Conservation (phyloP, 2,113 vertebrate genomes). For the Pogona vitticeps region DNA sequence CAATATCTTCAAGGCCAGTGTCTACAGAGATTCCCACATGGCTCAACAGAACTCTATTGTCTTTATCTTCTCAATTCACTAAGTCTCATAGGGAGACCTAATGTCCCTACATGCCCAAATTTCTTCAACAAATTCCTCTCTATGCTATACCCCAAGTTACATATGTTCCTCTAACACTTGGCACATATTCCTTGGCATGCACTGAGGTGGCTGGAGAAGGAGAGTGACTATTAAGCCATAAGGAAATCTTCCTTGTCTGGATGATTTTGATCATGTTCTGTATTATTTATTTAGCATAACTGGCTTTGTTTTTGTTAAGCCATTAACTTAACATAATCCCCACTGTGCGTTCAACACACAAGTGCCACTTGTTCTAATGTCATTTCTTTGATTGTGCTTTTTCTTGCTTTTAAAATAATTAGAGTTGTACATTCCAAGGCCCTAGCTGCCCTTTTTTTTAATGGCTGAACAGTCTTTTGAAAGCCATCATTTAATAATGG, state of each 20-base stretch:
- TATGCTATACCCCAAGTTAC: neutral
- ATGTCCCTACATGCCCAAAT: neutral
- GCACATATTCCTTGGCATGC: neutral
- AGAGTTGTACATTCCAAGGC: constrained; percentile 22
- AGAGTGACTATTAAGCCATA: neutral
- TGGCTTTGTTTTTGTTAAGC: neutral
- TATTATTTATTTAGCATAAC: neutral
- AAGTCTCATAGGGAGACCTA: neutral
- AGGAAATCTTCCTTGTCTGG: neutral
- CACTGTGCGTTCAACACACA: constrained; percentile 32
- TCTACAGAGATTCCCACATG: neutral
- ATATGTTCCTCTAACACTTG: too few species aligned
- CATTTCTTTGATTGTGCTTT: neutral
- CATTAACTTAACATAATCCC: neutral
- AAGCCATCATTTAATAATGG: constrained; percentile 19
- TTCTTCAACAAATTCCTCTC: neutral
- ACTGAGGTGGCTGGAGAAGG: neutral
- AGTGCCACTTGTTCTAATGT: constrained; percentile 4
- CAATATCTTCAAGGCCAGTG: neutral
- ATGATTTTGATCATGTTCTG: neutral
- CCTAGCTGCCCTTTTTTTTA: constrained; percentile 45
- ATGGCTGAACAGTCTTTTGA: constrained; percentile 37
- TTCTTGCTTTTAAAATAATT: constrained; percentile 38
- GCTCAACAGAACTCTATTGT: neutral
- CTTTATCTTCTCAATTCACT: neutral